These are phyloP conservation scores for Lamellibrachia luymesi DNA, from an alignment of 1,140 invertebrate species.

Conservation along the genomic window DNA sequence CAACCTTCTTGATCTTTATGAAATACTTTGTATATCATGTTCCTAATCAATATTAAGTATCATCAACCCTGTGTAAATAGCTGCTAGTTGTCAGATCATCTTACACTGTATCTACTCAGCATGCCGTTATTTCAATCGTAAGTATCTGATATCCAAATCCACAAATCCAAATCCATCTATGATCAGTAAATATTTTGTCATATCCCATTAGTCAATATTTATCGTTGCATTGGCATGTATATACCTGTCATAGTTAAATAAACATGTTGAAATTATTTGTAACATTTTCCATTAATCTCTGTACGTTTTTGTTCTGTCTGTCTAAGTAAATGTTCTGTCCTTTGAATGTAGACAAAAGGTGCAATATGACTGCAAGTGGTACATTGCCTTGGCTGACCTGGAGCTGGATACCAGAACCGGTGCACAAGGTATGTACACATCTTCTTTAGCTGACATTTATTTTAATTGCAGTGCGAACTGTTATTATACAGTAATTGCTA, in stretches of 20 bases:
- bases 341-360: constrained; percentile 64
- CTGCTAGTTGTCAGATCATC: neutral
- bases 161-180: neutral
- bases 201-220: neutral
- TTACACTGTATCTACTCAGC: neutral
- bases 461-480: neutral
- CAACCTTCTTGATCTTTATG: neutral
- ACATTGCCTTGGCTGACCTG: constrained; percentile 78
- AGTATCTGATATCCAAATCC: neutral
- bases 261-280: neutral
- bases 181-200: neutral
- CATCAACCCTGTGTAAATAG: neutral
- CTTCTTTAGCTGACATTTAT: neutral
- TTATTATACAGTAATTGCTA: neutral
- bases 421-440: constrained; percentile 20
- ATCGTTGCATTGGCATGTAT: neutral
- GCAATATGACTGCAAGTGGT: constrained; percentile 89
- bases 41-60: neutral
- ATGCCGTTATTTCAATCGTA: neutral
- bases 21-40: neutral
- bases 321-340: neutral
- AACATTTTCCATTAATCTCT: neutral
- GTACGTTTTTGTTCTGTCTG: neutral
- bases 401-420: constrained; percentile 27
- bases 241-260: neutral